Evolutionary conservation across 2,113 vertebrate genomes (phyloP), one percentile per base, ranked within the genome.

Genomic region (Pedetes capensis): DNA sequence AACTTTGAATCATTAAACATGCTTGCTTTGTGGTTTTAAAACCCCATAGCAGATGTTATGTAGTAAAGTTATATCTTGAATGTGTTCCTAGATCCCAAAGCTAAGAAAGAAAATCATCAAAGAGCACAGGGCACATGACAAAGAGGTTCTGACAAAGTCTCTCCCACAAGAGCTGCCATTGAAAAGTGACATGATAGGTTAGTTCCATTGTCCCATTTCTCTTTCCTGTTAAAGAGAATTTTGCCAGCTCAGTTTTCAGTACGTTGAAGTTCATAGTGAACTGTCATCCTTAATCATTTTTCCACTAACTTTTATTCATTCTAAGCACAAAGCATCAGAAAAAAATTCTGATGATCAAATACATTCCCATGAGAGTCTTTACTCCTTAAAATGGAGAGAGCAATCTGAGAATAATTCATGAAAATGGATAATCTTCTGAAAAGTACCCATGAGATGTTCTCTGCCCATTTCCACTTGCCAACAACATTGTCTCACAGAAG

Each of bases 321-420:
- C 61, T 95, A 96, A 96, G 84, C 88, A 95, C 91, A 96, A 96
- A 96, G 88, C 85, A 89, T 84, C 39, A 95, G 76, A 74, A 86
- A 97, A 92, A 93, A 86, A 76, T 72, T 78, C 63, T 94, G 90
- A 92, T 96, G 94, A 95, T 97, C 96, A 97, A 97, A 97, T 96
- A 86, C 89, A 94, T 88, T 96, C 97, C 96, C 97, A 95, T 89
- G 96, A 94, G 97, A 97, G 88, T 96, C 95, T 96, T 97, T 95
- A 96, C 85, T 96, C 86, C 87, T 96, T 91, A 79, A 97, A 97
- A 97, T 97, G 94, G 88, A 76, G 90, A 90, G 89, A 81, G 96
- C 97, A 97, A 97, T 97, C 96, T 97, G 95, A 96, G 96, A 96
- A 95, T 95, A 96, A 97, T 97, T 97, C 97, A 90, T 91, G 79